These are phyloP conservation scores for Tetheella fluctuosa DNA, from an alignment of 2,888 invertebrate species.

Conservation along the genomic window DNA sequence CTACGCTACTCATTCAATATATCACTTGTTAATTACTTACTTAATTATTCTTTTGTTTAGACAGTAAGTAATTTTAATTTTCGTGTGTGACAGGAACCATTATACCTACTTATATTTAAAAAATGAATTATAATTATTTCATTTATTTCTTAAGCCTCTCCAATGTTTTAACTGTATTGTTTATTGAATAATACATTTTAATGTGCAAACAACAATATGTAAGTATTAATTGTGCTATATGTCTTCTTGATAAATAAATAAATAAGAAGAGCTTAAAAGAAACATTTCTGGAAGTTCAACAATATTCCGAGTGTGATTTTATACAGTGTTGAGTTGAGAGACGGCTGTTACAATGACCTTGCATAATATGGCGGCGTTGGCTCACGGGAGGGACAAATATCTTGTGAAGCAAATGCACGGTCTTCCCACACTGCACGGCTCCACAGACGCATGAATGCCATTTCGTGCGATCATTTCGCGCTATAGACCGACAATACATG, in stretches of 20 bases:
- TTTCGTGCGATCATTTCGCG: neutral
- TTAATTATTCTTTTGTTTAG: no score
- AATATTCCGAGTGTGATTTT: slow-evolving; percentile 36
- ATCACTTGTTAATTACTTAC: no score
- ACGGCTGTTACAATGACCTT: slow-evolving; percentile 50
- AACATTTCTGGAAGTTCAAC: neutral
- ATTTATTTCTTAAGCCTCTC: neutral
- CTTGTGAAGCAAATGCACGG: slow-evolving; percentile 25
- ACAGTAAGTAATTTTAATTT: no score
- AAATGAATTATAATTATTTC: no score
- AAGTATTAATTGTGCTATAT: no score
- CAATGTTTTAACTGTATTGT: no score
- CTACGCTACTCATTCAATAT: slow-evolving; percentile 4
- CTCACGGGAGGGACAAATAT: slow-evolving; percentile 25
- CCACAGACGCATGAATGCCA: neutral
- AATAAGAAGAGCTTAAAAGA: neutral
- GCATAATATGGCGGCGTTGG: slow-evolving; percentile 40
- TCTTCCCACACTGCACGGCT: slow-evolving; percentile 6
- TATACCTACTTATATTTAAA: no score
- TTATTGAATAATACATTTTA: no score
- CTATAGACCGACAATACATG: neutral
- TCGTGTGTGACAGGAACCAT: no score
- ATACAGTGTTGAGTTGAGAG: slow-evolving; percentile 47
- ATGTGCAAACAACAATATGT: neutral
- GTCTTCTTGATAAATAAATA: no score